These are phyloP conservation scores for Scaptomyza polygonia DNA, from an alignment of 2,888 invertebrate species.

Conservation along the genomic window DNA sequence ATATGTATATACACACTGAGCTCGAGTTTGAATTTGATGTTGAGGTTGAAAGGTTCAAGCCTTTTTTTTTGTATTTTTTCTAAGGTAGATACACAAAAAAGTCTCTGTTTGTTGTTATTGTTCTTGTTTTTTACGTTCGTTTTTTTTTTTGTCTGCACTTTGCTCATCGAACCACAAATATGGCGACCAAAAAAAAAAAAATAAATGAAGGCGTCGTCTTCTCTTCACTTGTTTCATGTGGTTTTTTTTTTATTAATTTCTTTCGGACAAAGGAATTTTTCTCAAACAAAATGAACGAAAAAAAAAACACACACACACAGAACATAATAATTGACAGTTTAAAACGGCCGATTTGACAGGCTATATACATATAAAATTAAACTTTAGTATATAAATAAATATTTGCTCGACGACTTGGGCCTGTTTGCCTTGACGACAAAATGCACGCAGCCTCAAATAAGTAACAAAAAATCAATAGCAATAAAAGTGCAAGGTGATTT, in stretches of 20 bases:
- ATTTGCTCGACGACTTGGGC: constrained; percentile 4
- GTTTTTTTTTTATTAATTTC: constrained; percentile 17
- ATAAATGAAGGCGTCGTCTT: constrained; percentile 18
- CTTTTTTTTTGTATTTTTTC: constrained; percentile 4
- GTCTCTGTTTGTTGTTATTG: constrained; percentile 9
- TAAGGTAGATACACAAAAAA: constrained; percentile 40
- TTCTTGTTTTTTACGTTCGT: constrained; percentile 14
- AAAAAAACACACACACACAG: neutral
- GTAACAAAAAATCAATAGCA: constrained; percentile 55
- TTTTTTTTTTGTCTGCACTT: constrained; percentile 41
- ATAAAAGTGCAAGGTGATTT: constrained; percentile 51
- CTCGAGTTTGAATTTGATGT: constrained; percentile 4
- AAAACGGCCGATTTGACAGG: neutral
- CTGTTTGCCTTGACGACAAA: constrained; percentile 33
- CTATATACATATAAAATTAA: neutral
- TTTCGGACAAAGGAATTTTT: constrained; percentile 20
- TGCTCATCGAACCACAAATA: constrained; percentile 41
- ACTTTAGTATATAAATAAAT: constrained; percentile 1
- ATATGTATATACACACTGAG: too few relatives aligned
- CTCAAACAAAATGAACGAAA: neutral
- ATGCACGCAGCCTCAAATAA: constrained; percentile 61
- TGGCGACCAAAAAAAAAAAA: constrained; percentile 30
- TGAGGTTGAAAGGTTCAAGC: neutral
- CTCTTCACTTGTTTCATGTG: constrained; percentile 41
- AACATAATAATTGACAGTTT: constrained; percentile 9